phyloP scores from a whole-genome alignment of 2,888 invertebrate species.

The Tipula vernalis region DNA sequence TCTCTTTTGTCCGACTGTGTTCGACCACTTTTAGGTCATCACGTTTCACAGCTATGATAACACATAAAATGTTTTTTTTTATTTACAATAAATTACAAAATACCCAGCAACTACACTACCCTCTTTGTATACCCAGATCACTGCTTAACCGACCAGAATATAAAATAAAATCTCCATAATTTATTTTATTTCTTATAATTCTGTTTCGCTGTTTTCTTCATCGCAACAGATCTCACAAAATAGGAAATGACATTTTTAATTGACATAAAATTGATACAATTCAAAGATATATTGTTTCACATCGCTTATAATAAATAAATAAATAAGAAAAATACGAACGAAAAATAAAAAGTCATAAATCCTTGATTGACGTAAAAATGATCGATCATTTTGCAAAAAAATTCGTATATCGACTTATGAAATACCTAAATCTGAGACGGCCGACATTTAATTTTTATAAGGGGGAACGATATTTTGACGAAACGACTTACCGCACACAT shows the following conservation, averaged over 20 bases:
- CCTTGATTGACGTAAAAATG: neutral
- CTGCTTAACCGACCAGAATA: neutral
- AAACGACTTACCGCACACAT: neutral
- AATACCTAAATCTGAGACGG: neutral
- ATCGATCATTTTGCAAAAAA: neutral
- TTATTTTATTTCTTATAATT: neutral
- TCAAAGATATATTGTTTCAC: neutral
- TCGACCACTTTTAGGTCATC: neutral
- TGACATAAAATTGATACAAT: neutral
- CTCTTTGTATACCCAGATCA: neutral
- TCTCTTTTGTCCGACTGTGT: no score
- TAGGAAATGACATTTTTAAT: neutral
- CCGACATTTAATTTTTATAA: neutral
- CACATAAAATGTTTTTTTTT: neutral
- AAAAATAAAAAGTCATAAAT: neutral
- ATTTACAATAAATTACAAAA: neutral
- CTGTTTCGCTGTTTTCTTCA: neutral
- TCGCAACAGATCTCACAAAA: neutral
- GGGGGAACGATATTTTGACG: neutral
- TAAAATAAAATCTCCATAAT: neutral
- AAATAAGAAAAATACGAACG: neutral
- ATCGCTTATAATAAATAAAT: neutral
- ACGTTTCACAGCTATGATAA: neutral
- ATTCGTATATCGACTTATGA: neutral
- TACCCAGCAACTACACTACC: neutral